Conservation (phyloP, 92 coral and sea anemone genomes). For the Umimayanthus kanabou region DNA sequence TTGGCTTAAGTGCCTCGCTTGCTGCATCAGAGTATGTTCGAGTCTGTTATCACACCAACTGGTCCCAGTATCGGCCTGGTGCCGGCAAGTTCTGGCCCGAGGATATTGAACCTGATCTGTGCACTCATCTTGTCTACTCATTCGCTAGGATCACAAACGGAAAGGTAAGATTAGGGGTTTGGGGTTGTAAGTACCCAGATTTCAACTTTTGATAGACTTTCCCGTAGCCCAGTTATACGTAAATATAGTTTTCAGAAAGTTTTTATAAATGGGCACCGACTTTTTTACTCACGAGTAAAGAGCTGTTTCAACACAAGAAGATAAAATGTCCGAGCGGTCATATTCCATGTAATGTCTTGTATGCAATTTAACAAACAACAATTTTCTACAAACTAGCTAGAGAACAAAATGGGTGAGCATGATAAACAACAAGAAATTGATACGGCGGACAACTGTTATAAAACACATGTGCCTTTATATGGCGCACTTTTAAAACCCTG, state of each 20-base stretch:
- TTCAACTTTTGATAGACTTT: too few relatives aligned
- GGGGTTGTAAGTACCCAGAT: background rate
- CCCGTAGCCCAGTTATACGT: too few relatives aligned
- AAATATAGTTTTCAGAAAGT: too few relatives aligned
- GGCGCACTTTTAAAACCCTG: background rate
- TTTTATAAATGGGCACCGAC: too few relatives aligned
- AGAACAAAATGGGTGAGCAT: background rate
- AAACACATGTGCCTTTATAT: background rate
- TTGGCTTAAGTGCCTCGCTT: background rate
- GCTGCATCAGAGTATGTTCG: constrained; percentile 63
- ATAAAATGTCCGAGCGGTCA: too few relatives aligned
- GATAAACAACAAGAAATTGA: background rate
- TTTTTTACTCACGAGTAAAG: too few relatives aligned
- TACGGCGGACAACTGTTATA: background rate
- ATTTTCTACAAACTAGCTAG: background rate
- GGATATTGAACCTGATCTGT: constrained; percentile 68
- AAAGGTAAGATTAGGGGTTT: background rate
- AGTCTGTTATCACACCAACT: constrained; percentile 89
- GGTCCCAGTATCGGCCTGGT: constrained; percentile 91
- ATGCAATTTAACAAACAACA: background rate
- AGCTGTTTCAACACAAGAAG: too few relatives aligned
- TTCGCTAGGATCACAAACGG: constrained; percentile 77
- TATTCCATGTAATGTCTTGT: background rate
- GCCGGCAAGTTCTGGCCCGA: constrained; percentile 86
- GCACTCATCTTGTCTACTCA: constrained; percentile 86